phyloP scores from a whole-genome alignment of 2,113 vertebrate species.

The Phrynosoma blainvillii region DNA sequence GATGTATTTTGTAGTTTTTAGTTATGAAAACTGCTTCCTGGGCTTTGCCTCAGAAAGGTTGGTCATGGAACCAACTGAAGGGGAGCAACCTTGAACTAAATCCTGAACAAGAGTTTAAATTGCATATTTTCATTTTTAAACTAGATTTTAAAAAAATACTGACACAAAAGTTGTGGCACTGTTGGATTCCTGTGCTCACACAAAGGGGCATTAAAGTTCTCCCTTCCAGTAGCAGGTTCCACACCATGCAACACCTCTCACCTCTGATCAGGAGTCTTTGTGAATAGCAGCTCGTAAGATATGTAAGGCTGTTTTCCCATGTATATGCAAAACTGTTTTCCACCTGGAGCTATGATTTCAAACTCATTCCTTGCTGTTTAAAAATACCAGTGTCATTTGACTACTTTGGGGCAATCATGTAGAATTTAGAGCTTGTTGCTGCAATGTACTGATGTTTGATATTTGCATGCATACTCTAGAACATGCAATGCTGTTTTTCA shows the following conservation, averaged over 20 bases:
- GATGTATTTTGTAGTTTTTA: neutral
- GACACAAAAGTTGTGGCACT: neutral
- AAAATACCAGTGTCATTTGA: neutral
- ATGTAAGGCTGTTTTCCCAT: neutral
- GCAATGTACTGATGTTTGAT: neutral
- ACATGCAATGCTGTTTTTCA: conserved; percentile 3
- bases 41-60: neutral
- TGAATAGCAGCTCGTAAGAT: too few species aligned
- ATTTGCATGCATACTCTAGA: neutral
- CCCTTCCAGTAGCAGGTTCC: neutral
- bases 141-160: neutral
- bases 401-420: neutral
- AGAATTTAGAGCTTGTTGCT: neutral
- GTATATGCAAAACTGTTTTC: neutral
- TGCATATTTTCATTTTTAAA: neutral
- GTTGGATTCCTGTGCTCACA: neutral
- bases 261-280: neutral
- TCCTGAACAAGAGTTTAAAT: neutral
- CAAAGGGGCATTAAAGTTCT: neutral
- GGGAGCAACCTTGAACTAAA: neutral
- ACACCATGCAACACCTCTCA: neutral
- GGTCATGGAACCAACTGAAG: neutral
- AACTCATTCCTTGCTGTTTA: neutral
- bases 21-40: neutral
- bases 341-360: neutral